Conservation (phyloP, 2,113 vertebrate genomes). For the Tiliqua scincoides region DNA sequence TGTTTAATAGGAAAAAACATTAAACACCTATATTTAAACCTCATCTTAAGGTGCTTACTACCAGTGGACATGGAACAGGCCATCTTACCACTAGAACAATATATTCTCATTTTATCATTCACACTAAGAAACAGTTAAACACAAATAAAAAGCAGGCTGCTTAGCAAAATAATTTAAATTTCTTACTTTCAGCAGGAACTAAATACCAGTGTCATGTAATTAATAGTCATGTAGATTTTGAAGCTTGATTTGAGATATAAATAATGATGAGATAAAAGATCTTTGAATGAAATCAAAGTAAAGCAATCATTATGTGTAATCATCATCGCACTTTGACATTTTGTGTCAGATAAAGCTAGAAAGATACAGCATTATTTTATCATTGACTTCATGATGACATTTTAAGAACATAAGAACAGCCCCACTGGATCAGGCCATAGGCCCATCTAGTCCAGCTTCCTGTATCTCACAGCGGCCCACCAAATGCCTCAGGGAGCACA, state of each 20-base stretch:
- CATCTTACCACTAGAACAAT: constrained; percentile 9
- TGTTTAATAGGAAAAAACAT: background rate
- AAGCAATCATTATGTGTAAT: constrained; percentile 71
- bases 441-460: no score
- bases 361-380: constrained; percentile 1
- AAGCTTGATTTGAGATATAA: constrained; percentile 63
- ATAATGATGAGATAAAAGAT: constrained; percentile 69
- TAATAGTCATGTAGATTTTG: constrained; percentile 60
- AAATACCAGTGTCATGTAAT: constrained; percentile 66
- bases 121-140: constrained; percentile 61
- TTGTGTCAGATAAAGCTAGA: constrained; percentile 43
- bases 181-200: constrained; percentile 60
- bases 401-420: no score
- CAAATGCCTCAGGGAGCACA: no score
- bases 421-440: no score
- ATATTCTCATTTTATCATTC: constrained; percentile 19
- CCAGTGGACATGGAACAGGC: background rate
- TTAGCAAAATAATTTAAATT: constrained; percentile 54
- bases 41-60: background rate
- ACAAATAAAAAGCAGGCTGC: constrained; percentile 60
- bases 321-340: constrained; percentile 65
- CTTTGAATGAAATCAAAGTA: constrained; percentile 67
- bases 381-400: background rate
- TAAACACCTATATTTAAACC: background rate
- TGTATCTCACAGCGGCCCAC: no score